Conservation (phyloP, 2,113 vertebrate genomes). For the Lates calcarifer region DNA sequence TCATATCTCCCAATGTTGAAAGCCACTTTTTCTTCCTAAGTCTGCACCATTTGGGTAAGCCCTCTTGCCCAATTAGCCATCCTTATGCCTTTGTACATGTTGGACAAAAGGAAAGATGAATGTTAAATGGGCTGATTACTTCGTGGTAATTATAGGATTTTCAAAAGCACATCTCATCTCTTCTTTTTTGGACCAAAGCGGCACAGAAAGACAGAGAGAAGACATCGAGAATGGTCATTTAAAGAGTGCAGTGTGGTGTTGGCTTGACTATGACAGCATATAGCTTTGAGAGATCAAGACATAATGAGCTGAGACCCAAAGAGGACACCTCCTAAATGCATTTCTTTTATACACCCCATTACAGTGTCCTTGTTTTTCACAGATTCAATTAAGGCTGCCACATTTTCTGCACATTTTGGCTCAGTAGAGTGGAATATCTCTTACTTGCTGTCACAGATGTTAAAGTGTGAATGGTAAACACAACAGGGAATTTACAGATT, state of each 20-base stretch:
- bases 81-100: slow-evolving; percentile 74
- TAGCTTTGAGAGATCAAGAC: slow-evolving; percentile 57
- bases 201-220: slow-evolving; percentile 7
- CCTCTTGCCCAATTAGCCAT: slow-evolving; percentile 80
- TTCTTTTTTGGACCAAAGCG: slow-evolving; percentile 51
- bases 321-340: slow-evolving; percentile 42
- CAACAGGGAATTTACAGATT: neutral
- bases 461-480: neutral
- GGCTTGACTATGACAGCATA: slow-evolving; percentile 11
- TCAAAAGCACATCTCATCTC: slow-evolving; percentile 64
- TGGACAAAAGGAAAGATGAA: slow-evolving; percentile 75
- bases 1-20: slow-evolving; percentile 77
- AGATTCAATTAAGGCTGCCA: slow-evolving; percentile 57
- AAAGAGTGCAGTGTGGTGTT: slow-evolving; percentile 11
- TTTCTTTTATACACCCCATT: slow-evolving; percentile 40
- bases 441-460: neutral
- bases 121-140: slow-evolving; percentile 80
- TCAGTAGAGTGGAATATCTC: neutral
- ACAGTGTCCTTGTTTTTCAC: slow-evolving; percentile 49
- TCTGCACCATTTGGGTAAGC: slow-evolving; percentile 69
- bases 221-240: slow-evolving; percentile 56
- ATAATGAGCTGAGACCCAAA: slow-evolving; percentile 60
- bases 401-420: slow-evolving; percentile 28
- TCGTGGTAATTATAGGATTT: slow-evolving; percentile 74
- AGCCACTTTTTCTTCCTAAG: slow-evolving; percentile 74